Conservation (phyloP, 2,888 invertebrate species). For the Acanthosoma haemorrhoidale region DNA sequence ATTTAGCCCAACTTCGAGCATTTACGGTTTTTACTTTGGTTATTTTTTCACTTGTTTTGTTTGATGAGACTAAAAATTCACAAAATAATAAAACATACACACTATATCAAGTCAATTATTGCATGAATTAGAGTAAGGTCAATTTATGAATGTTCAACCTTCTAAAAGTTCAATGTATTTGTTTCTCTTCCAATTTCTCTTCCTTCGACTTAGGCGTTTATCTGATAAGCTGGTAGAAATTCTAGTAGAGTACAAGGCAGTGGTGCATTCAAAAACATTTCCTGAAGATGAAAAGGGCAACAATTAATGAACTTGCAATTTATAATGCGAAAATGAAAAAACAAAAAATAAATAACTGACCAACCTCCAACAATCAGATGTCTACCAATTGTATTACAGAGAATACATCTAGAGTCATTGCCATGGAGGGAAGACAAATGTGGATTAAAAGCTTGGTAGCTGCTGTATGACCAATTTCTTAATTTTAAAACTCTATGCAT, state of each 20-base stretch:
- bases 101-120: neutral
- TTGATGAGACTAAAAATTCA: conserved; percentile 13
- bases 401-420: neutral
- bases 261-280: neutral
- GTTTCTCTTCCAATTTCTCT: neutral
- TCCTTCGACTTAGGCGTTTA: neutral
- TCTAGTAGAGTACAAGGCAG: neutral
- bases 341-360: neutral
- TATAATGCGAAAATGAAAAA: neutral
- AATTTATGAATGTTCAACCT: neutral
- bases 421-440: neutral
- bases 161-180: conserved; percentile 25
- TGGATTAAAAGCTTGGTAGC: neutral
- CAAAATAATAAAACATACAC: no score
- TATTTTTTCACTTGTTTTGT: conserved; percentile 11
- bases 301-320: no score
- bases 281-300: no score
- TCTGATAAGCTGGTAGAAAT: neutral
- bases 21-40: conserved; percentile 3
- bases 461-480: neutral
- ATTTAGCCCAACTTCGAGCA: neutral
- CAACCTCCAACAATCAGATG: neutral
- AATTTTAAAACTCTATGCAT: conserved; percentile 13
- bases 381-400: conserved; percentile 10
- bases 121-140: neutral